Evolutionary conservation across 2,888 invertebrate genomes (phyloP).

Genomic region (Meliscaeva auricollis): DNA sequence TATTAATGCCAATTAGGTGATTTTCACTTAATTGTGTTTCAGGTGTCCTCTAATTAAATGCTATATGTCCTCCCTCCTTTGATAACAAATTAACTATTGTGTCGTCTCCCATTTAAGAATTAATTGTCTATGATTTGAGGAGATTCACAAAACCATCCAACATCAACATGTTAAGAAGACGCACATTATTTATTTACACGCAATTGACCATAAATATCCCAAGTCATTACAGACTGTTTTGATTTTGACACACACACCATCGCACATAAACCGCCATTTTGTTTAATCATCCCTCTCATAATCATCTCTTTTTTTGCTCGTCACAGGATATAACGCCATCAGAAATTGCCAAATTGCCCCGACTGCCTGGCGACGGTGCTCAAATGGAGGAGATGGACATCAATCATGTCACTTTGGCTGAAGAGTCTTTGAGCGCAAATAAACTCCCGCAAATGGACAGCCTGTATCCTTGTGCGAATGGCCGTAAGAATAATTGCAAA

Average conservation of each 20-base stretch:
- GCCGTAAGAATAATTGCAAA: slow-evolving; percentile 67
- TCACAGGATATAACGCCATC: slow-evolving; percentile 76
- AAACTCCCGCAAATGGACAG: slow-evolving; percentile 46
- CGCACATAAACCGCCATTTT: slow-evolving; percentile 19
- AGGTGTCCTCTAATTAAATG: slow-evolving; percentile 33
- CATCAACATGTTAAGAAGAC: slow-evolving; percentile 9
- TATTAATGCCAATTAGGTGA: slow-evolving; percentile 30
- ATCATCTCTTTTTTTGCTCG: neutral
- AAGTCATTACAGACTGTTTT: no score
- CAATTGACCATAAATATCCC: slow-evolving; percentile 16
- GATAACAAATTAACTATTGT: slow-evolving; percentile 6
- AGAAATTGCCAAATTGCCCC: slow-evolving; percentile 83
- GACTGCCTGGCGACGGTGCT: slow-evolving; percentile 83
- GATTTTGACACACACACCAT: neutral
- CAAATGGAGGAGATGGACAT: slow-evolving; percentile 80
- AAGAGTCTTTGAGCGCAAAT: slow-evolving; percentile 37
- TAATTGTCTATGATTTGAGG: neutral
- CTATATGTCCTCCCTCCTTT: neutral
- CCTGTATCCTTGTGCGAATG: slow-evolving; percentile 60
- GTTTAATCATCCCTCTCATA: slow-evolving; percentile 19
- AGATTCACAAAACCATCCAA: neutral
- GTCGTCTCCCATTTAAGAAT: neutral
- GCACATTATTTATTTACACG: slow-evolving; percentile 13
- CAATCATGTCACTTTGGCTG: slow-evolving; percentile 41
- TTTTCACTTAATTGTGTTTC: slow-evolving; percentile 42